Conservation (phyloP, 2,888 invertebrate species). For the Timema cristinae region DNA sequence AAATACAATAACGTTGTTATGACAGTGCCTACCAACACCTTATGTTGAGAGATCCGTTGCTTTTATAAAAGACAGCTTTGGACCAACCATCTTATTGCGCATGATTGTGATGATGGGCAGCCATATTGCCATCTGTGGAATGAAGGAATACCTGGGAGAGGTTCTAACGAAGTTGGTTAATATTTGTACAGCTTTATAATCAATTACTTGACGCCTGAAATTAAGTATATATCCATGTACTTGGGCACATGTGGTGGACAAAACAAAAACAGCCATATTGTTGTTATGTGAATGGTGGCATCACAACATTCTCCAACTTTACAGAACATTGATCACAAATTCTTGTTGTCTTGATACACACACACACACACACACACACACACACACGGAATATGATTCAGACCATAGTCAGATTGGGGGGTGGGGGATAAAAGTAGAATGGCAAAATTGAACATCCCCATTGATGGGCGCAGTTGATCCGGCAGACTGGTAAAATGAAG, state of each 20-base stretch:
- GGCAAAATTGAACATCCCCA: constrained; percentile 19
- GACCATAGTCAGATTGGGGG: constrained; percentile 5
- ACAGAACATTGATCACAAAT: background rate
- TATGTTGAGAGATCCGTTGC: background rate
- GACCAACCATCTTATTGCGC: too few relatives aligned
- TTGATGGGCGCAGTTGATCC: constrained; percentile 18
- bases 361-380: background rate
- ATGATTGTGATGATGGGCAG: too few relatives aligned
- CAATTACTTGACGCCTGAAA: too few relatives aligned
- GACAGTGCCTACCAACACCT: background rate
- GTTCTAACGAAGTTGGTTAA: background rate
- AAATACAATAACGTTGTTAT: background rate
- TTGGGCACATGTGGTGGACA: background rate
- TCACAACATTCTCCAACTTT: background rate
- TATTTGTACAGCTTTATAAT: background rate
- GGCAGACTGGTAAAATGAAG: constrained; percentile 13
- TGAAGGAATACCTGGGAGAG: too few relatives aligned
- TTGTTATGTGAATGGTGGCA: background rate
- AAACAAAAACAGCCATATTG: background rate
- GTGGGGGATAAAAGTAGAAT: background rate
- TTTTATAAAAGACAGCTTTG: too few relatives aligned
- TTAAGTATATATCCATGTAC: too few relatives aligned
- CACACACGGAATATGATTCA: background rate
- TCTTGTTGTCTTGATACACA: background rate
- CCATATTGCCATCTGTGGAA: too few relatives aligned